These are phyloP conservation scores for Oriolus oriolus DNA, from an alignment of 2,113 vertebrate genomes.

Conservation along the genomic window DNA sequence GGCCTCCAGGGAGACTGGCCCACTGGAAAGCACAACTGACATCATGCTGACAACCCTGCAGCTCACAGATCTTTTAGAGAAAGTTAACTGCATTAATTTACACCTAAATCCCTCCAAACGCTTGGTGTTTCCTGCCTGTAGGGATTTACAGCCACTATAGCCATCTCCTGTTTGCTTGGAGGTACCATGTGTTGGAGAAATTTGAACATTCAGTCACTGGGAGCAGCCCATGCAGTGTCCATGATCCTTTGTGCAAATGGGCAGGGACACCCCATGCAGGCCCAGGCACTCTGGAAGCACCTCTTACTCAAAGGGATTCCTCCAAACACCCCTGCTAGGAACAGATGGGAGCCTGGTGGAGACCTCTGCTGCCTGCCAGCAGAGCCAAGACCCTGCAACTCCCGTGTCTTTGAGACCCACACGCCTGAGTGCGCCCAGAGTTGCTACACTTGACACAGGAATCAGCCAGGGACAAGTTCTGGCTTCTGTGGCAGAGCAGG, in stretches of 20 bases:
- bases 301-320: neutral
- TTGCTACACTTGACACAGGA: neutral
- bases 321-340: neutral
- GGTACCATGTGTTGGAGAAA: neutral
- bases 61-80: neutral
- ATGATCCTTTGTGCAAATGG: rapidly evolving
- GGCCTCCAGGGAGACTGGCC: neutral
- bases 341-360: neutral
- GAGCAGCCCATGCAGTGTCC: neutral
- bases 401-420: neutral
- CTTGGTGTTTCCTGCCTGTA: neutral
- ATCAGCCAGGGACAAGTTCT: neutral
- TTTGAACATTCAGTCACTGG: neutral
- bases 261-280: neutral
- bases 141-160: neutral
- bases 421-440: rapidly evolving
- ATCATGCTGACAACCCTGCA: neutral
- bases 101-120: neutral
- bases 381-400: neutral
- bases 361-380: neutral
- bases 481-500: neutral
- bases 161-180: neutral
- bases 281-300: neutral
- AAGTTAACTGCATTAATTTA: neutral
- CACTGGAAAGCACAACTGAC: neutral